These are phyloP conservation scores for Clarias gariepinus DNA, from an alignment of 2,113 vertebrate genomes.

Conservation along the genomic window DNA sequence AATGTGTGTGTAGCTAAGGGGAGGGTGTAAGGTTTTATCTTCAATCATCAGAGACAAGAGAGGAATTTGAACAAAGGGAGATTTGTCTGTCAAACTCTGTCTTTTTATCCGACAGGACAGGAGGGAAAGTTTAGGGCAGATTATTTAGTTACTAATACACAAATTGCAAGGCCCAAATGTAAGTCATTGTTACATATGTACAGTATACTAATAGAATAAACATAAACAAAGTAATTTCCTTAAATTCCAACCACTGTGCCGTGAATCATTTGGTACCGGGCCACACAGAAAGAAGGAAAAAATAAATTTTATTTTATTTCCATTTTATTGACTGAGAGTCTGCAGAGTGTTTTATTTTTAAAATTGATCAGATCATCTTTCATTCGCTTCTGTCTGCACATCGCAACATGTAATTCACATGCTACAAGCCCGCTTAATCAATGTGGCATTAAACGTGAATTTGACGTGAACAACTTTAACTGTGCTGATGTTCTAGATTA, in stretches of 20 bases:
- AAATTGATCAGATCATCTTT: too few species aligned
- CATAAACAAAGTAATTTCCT: background rate
- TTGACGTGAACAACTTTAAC: too few species aligned
- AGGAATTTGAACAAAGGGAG: constrained; percentile 17
- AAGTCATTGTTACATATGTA: background rate
- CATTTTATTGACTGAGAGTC: too few species aligned
- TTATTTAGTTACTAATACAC: background rate
- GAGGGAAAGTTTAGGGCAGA: constrained; percentile 3
- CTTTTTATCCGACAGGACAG: background rate
- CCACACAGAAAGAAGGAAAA: too few species aligned
- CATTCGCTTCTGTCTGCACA: too few species aligned
- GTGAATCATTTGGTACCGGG: too few species aligned
- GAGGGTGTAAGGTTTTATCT: constrained; percentile 42
- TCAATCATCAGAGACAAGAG: constrained; percentile 30
- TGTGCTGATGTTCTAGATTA: too few species aligned
- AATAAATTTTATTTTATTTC: too few species aligned
- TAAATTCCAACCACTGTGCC: background rate
- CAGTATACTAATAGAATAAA: background rate
- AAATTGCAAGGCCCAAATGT: background rate
- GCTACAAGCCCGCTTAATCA: too few species aligned
- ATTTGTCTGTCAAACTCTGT: constrained; percentile 1
- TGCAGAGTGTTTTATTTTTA: too few species aligned
- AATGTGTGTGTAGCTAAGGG: constrained; percentile 15
- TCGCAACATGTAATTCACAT: too few species aligned
- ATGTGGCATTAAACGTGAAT: too few species aligned